Percentiles rank a stretch among this genome's conserved stretches.
Conservation (phyloP, 2,113 vertebrate genomes). For the Panthera leo region DNA sequence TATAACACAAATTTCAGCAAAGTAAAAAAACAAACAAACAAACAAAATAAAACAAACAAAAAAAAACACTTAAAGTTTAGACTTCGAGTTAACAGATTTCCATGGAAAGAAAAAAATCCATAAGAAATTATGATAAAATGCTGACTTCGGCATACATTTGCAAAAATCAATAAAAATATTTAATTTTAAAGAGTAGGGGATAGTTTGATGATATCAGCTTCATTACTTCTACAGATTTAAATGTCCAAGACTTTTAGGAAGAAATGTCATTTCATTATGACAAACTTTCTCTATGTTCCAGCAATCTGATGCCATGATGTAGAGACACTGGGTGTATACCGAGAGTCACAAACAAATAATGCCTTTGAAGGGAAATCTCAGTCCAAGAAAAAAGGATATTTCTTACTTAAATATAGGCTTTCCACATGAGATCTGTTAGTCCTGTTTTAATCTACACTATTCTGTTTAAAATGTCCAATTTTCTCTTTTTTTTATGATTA, state of each 20-base stretch:
- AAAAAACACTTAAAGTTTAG: conserved; percentile 32
- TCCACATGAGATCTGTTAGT: conserved; percentile 73
- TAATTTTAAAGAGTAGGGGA: conserved; percentile 66
- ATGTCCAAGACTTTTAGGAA: conserved; percentile 51
- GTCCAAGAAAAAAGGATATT: conserved; percentile 59
- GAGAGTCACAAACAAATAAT: conserved; percentile 51
- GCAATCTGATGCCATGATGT: conserved; percentile 13
- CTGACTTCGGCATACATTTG: conserved; percentile 67
- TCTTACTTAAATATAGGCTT: conserved; percentile 77
- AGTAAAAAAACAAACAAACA: not conserved
- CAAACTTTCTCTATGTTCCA: conserved; percentile 39
- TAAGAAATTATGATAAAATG: conserved; percentile 69
- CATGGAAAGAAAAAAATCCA: conserved; percentile 67
- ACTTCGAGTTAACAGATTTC: conserved; percentile 76
- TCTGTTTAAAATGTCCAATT: conserved; percentile 78
- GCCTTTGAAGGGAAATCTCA: conserved; percentile 64
- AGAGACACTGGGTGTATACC: not conserved
- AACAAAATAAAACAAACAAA: not conserved
- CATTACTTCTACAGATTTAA: conserved; percentile 64
- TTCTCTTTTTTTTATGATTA: conserved; percentile 65
- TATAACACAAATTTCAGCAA: conserved; percentile 46
- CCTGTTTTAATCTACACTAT: conserved; percentile 77
- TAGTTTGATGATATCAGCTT: conserved; percentile 69
- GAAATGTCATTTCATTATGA: conserved; percentile 55
- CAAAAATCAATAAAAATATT: conserved; percentile 76